Evolutionary conservation across 92 coral and sea anemone genomes (phyloP).

Genomic region (Paramuricea clavata): DNA sequence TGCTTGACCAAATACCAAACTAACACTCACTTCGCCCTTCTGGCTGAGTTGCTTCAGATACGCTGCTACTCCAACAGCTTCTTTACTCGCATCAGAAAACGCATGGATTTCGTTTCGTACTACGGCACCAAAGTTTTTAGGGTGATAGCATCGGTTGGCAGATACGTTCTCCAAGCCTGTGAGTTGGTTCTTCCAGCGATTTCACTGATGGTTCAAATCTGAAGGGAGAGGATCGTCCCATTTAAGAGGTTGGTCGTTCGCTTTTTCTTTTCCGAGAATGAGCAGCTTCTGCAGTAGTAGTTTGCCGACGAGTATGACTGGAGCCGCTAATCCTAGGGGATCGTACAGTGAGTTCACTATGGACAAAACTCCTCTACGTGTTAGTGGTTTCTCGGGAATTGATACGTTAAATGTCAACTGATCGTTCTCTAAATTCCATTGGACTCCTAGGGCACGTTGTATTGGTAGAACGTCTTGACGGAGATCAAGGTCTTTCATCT

Average conservation of each 20-base stretch:
- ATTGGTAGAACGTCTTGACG: constrained; percentile 63
- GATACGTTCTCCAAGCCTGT: constrained; percentile 19
- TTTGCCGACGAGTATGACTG: constrained; percentile 53
- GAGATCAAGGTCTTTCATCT: constrained; percentile 61
- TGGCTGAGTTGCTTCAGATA: constrained; percentile 26
- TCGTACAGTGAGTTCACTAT: constrained; percentile 39
- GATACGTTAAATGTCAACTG: constrained; percentile 51
- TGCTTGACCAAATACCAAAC: constrained; percentile 25
- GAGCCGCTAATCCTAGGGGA: constrained; percentile 58
- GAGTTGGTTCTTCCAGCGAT: constrained; percentile 32
- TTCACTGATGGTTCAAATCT: constrained; percentile 23
- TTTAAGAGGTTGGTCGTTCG: constrained; percentile 22
- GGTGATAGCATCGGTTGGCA: constrained; percentile 38
- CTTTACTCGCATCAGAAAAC: constrained; percentile 59
- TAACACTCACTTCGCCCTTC: background rate
- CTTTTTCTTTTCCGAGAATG: constrained; percentile 40
- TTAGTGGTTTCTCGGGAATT: background rate
- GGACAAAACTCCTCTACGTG: constrained; percentile 44
- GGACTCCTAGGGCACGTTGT: constrained; percentile 68
- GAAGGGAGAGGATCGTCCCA: constrained; percentile 61
- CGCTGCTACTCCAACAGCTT: constrained; percentile 44
- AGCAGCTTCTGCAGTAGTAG: constrained; percentile 52
- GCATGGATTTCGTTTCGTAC: constrained; percentile 46
- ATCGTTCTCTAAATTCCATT: constrained; percentile 69
- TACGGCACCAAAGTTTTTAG: constrained; percentile 15